A percentile compares a stretch with the other conserved stretches of the same genome.
phyloP scores from a whole-genome alignment of 2,888 invertebrate genomes.

The Salpingus planirostris region DNA sequence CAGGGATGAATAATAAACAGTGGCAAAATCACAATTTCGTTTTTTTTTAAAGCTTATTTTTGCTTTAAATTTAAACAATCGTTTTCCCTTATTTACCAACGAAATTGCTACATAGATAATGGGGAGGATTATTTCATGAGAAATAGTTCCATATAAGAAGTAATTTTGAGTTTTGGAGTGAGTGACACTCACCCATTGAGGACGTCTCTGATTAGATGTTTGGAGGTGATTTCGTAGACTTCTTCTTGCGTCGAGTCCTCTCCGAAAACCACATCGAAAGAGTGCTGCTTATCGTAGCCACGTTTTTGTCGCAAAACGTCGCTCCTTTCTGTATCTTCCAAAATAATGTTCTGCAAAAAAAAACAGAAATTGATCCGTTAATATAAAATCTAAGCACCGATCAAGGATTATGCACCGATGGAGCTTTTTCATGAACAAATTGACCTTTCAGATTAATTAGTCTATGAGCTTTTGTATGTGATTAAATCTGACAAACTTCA shows the following conservation, averaged over 20 bases:
- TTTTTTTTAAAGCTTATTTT: too few relatives aligned
- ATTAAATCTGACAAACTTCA: conserved; percentile 27
- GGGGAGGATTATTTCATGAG: too few relatives aligned
- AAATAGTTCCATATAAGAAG: too few relatives aligned
- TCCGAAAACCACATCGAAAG: conserved; percentile 83
- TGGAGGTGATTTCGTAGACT: conserved; percentile 81
- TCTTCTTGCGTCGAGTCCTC: conserved; percentile 80
- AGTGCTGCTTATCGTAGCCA: conserved; percentile 72
- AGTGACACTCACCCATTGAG: conserved; percentile 44
- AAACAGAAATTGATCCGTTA: neutral
- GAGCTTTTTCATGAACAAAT: neutral
- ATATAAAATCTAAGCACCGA: neutral
- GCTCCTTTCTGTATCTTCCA: conserved; percentile 53
- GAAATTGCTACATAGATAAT: too few relatives aligned
- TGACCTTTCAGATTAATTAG: neutral
- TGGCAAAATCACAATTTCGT: too few relatives aligned
- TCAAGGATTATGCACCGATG: neutral
- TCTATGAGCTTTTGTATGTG: too few relatives aligned
- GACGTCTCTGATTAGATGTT: conserved; percentile 76
- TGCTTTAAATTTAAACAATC: too few relatives aligned
- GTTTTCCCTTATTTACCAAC: too few relatives aligned
- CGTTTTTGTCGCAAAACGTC: conserved; percentile 62
- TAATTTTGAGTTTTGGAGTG: too few relatives aligned
- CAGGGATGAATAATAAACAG: too few relatives aligned
- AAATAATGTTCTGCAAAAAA: conserved; percentile 52